phyloP scores from a whole-genome alignment of 2,113 vertebrate species.

The Circaetus gallicus region DNA sequence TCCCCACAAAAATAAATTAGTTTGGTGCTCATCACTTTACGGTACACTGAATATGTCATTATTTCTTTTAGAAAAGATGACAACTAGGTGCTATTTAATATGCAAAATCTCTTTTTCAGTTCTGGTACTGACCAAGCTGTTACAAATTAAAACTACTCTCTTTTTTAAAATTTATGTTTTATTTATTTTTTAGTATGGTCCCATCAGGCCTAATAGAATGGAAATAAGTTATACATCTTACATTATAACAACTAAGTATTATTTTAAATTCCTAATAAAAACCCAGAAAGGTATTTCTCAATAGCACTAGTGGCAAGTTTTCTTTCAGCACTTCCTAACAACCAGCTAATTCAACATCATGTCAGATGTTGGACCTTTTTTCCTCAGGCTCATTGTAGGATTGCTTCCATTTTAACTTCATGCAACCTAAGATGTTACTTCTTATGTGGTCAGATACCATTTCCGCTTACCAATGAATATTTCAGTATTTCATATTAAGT shows the following conservation, averaged over 20 bases:
- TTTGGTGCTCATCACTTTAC: background rate
- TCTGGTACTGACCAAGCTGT: background rate
- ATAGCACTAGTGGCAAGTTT: background rate
- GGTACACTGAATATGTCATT: background rate
- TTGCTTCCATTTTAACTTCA: background rate
- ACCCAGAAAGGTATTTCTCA: background rate
- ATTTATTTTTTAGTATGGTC: background rate
- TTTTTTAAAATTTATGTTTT: background rate
- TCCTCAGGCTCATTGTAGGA: background rate
- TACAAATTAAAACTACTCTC: rapidly evolving
- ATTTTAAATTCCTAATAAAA: background rate
- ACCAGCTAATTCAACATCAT: background rate
- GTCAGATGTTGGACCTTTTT: background rate
- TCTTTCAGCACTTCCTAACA: background rate
- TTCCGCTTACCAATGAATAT: background rate
- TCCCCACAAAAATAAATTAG: background rate
- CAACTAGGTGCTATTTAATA: background rate
- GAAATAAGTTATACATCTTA: background rate
- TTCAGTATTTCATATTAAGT: constrained; percentile 21
- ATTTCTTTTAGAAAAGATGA: background rate
- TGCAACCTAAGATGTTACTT: background rate
- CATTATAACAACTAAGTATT: background rate
- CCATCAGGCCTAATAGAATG: background rate
- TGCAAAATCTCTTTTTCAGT: background rate
- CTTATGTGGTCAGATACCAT: background rate